phyloP scores from a whole-genome alignment of 2,113 vertebrate species.

The Crotalus viridis region DNA sequence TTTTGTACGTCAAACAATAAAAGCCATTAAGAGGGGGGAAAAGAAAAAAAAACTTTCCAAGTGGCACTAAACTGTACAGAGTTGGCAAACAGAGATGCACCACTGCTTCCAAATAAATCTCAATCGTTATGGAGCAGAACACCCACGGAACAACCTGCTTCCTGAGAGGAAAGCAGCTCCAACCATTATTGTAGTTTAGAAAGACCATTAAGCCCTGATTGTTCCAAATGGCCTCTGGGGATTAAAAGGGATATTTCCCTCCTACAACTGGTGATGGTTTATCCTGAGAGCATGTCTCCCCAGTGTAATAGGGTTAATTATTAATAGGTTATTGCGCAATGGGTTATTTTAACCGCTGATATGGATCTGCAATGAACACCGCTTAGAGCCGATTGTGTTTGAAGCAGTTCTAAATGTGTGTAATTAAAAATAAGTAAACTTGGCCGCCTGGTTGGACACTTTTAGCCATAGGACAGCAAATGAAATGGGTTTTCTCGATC shows the following conservation, averaged over 20 bases:
- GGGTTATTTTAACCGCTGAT: neutral
- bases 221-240: neutral
- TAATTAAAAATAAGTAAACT: neutral
- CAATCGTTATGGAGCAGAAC: neutral
- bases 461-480: neutral
- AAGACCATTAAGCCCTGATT: neutral
- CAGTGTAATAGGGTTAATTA: neutral
- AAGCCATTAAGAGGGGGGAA: neutral
- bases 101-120: neutral
- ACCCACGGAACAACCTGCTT: neutral
- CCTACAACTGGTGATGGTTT: neutral
- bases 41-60: neutral
- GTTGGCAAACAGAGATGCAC: neutral
- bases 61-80: neutral
- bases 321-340: neutral
- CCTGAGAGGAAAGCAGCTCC: neutral
- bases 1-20: neutral
- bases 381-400: neutral
- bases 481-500: neutral
- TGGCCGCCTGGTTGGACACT: neutral
- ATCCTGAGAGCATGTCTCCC: neutral
- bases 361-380: neutral
- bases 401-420: neutral
- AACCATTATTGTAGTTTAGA: neutral
- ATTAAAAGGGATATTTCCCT: neutral